Conservation (phyloP, 2,888 invertebrate species). For the Eucriotettix oculatus region DNA sequence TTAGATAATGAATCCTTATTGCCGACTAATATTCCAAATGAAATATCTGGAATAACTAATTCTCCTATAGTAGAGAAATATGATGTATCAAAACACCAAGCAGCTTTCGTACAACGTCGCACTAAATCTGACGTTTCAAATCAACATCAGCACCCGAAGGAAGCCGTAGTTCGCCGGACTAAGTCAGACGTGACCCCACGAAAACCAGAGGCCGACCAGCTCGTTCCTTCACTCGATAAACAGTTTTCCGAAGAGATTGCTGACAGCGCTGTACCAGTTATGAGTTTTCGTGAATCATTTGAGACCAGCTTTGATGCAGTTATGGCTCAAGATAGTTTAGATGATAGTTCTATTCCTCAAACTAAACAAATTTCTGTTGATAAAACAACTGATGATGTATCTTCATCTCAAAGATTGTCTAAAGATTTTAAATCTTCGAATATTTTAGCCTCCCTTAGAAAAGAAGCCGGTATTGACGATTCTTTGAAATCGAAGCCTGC, state of each 20-base stretch:
- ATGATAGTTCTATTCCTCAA: neutral
- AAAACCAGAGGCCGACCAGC: neutral
- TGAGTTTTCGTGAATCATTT: neutral
- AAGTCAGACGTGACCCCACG: neutral
- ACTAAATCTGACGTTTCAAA: neutral
- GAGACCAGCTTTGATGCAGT: neutral
- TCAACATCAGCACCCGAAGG: neutral
- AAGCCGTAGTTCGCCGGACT: neutral
- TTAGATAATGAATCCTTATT: neutral
- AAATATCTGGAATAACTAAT: neutral
- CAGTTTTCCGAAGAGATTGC: neutral
- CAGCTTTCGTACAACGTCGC: neutral
- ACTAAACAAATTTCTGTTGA: neutral
- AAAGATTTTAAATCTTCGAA: neutral
- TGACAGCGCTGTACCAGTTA: neutral
- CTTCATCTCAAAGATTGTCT: neutral
- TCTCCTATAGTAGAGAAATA: neutral
- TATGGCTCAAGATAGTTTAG: neutral
- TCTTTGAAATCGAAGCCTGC: neutral
- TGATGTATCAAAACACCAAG: neutral
- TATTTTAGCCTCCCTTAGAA: neutral
- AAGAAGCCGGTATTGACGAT: neutral
- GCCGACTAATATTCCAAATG: neutral
- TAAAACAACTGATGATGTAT: no score
- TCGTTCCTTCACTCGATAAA: neutral